phyloP scores from a whole-genome alignment of 2,888 invertebrate genomes.

The Lepidochitona cinerea region DNA sequence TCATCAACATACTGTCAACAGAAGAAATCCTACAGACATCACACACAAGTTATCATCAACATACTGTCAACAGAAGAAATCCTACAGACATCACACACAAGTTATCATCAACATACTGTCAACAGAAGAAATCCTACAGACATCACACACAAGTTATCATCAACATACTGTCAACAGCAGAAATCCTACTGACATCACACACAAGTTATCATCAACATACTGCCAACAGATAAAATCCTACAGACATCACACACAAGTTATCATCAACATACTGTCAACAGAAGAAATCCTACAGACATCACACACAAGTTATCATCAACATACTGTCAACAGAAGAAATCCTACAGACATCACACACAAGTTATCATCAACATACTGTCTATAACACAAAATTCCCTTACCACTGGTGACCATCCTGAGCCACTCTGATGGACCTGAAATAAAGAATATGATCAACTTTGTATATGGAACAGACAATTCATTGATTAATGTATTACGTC shows the following conservation, averaged over 20 bases:
- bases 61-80: slow-evolving; percentile 63
- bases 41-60: background rate
- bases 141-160: background rate
- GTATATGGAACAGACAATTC: no score
- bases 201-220: slow-evolving; percentile 91
- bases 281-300: slow-evolving; percentile 89
- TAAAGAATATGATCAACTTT: no score
- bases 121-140: background rate
- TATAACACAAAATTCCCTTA: no score
- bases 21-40: background rate
- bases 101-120: slow-evolving; percentile 88
- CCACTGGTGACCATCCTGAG: slow-evolving; percentile 97
- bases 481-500: no score
- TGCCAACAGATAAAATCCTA: slow-evolving; percentile 66
- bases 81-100: slow-evolving; percentile 98
- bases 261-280: slow-evolving; percentile 32
- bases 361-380: slow-evolving; percentile 71
- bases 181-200: slow-evolving; percentile 94
- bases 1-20: slow-evolving; percentile 82
- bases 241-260: background rate
- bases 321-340: slow-evolving; percentile 75
- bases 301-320: slow-evolving; percentile 91
- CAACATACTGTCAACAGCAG: slow-evolving; percentile 52
- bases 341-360: background rate
- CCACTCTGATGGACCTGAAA: slow-evolving; percentile 90